Evolutionary conservation across 1,140 invertebrate genomes (phyloP).

Genomic region (Hermatobates lingyangjiaoensis): DNA sequence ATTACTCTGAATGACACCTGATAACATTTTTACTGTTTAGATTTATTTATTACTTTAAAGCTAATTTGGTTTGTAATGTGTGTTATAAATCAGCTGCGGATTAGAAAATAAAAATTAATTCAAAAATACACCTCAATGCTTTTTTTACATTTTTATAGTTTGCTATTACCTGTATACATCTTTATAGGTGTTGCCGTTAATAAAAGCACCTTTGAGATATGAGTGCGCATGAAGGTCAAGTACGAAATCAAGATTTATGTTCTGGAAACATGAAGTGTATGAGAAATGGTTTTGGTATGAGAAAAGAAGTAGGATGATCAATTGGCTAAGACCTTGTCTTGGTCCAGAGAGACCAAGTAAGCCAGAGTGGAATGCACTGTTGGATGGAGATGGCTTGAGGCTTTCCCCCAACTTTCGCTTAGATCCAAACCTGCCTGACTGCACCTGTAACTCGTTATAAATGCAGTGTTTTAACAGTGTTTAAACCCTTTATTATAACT

Average conservation of each 20-base stretch:
- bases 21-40: too few species aligned
- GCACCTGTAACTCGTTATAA: slow-evolving; percentile 37
- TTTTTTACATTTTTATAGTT: too few species aligned
- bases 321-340: slow-evolving; percentile 35
- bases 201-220: slow-evolving; percentile 78
- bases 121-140: too few species aligned
- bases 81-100: too few species aligned
- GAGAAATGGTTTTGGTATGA: neutral
- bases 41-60: too few species aligned
- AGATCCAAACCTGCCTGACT: slow-evolving; percentile 80
- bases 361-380: slow-evolving; percentile 62
- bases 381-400: slow-evolving; percentile 77
- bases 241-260: slow-evolving; percentile 71
- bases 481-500: neutral
- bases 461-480: too few species aligned
- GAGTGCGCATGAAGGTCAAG: slow-evolving; percentile 88
- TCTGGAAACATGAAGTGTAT: slow-evolving; percentile 34
- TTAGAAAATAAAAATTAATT: too few species aligned
- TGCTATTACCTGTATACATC: slow-evolving; percentile 63
- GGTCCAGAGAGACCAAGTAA: slow-evolving; percentile 51
- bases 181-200: slow-evolving; percentile 91
- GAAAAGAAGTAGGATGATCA: neutral
- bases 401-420: slow-evolving; percentile 77
- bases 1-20: too few species aligned
- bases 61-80: too few species aligned